Evolutionary conservation across 2,888 invertebrate species (phyloP).

Genomic region (Scaeva pyrastri): DNA sequence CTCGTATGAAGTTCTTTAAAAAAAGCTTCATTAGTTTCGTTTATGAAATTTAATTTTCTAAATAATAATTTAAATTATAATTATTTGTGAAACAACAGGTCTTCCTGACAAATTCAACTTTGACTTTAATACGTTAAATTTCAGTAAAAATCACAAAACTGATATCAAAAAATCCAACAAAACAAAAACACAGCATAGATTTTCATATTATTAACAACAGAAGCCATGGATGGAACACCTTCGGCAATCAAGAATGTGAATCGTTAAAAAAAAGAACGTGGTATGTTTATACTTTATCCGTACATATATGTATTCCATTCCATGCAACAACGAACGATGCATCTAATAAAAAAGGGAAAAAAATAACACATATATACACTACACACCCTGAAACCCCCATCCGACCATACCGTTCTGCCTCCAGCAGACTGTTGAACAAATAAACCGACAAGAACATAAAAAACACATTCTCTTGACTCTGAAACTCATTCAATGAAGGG

Average conservation of each 20-base stretch:
- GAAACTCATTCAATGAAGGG: slow-evolving; percentile 72
- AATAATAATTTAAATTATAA: too few species aligned
- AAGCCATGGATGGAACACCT: slow-evolving; percentile 51
- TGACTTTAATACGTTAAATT: not conserved
- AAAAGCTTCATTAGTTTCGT: too few species aligned
- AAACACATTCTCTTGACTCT: slow-evolving; percentile 70
- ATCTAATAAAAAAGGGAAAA: slow-evolving; percentile 26
- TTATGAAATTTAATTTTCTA: too few species aligned
- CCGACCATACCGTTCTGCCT: slow-evolving; percentile 2
- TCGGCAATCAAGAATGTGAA: slow-evolving; percentile 41
- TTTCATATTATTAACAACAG: slow-evolving; percentile 28
- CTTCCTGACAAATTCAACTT: too few species aligned
- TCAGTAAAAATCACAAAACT: not conserved
- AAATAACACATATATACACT: too few species aligned
- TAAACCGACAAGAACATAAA: slow-evolving; percentile 52
- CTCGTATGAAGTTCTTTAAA: too few species aligned
- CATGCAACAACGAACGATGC: slow-evolving; percentile 18
- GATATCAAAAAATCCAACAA: not conserved
- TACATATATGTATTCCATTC: not conserved
- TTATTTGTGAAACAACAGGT: too few species aligned
- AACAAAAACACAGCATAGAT: not conserved
- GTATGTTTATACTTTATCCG: slow-evolving; percentile 22
- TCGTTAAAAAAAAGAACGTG: slow-evolving; percentile 15
- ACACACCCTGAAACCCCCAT: not conserved
- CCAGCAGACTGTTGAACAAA: slow-evolving; percentile 67